phyloP scores from a whole-genome alignment of 2,113 vertebrate species.

The Phocoena sinus region DNA sequence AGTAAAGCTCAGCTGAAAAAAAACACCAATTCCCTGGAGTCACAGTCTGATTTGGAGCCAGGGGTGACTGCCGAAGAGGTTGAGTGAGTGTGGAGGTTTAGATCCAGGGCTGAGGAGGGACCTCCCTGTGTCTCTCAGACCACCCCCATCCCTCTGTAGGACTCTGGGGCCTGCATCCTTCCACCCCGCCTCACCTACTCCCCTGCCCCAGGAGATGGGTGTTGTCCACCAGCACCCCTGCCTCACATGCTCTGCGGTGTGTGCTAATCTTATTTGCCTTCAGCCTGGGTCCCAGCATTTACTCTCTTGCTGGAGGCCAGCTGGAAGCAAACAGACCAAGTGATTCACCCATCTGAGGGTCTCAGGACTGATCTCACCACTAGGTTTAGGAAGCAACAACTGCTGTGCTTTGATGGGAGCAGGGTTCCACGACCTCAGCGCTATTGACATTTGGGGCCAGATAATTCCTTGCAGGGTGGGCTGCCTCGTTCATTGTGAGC shows the following conservation, averaged over 20 bases:
- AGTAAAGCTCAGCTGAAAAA: not conserved
- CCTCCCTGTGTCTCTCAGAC: not conserved
- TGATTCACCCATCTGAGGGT: not conserved
- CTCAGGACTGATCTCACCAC: not conserved
- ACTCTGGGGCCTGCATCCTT: too few species aligned
- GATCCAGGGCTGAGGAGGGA: not conserved
- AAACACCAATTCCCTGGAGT: not conserved
- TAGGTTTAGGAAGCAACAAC: not conserved
- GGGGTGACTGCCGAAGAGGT: not conserved
- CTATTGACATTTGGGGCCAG: not conserved
- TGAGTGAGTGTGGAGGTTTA: not conserved
- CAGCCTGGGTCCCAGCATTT: not conserved
- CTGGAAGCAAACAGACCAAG: not conserved
- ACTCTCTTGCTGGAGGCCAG: not conserved
- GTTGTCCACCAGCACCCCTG: accelerated
- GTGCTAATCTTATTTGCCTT: accelerated
- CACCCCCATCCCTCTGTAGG: not conserved
- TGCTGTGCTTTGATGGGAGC: not conserved
- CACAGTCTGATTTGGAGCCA: not conserved
- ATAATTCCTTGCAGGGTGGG: not conserved
- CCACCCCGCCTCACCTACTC: not conserved
- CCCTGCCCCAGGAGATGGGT: not conserved
- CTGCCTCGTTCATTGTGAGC: not conserved
- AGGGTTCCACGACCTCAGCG: not conserved
- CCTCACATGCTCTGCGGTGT: not conserved